Base-by-base conservation (phyloP, 2,113 vertebrate species). In the Pungitius pungitius region DNA sequence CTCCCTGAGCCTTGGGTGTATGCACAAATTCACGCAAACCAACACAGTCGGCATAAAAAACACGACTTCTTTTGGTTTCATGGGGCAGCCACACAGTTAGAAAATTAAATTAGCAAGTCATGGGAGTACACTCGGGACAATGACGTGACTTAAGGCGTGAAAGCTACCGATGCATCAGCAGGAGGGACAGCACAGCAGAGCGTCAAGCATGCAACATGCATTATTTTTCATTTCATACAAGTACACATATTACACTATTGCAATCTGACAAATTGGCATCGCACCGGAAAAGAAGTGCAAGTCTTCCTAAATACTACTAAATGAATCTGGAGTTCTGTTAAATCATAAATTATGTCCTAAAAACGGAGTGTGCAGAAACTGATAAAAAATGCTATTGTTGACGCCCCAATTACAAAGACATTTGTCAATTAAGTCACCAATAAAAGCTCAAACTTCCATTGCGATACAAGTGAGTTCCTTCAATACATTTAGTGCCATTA, bases 71-170 rank as follows among this genome's bases (percentile, higher is more conserved):
- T n/a, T 55, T 20, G 2, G n/a, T 72, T 69, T 69, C 54, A 69
- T 33, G 51, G 1, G 15, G 14, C 20, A 56, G 8, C 30, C 22
- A 49, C 40, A 58, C 15, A 8, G 57, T 22, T 57, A 8, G n/a
- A 37, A 74, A 33, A 57, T 71, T 33, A 74, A 75, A 69, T 68
- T 15, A 62, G 45, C 51, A 68, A 73, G 61, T 79, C 49, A 62
- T 12, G 12, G 10, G 17, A 42, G 35, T 27, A 52, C 6, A 26
- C 37, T 26, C 43, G 18, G 24, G 2, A n/a, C 24, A 42, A 47
- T 45, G 20, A 45, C 27, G 35, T 24, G 22, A 45, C 49, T 64
- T 47, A 37, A 20, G 14, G 39, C 57, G 18, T 43, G 4, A 1
- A n/a, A 27, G 57, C 30, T 39, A 61, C 24, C 45, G n/a, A 62